A percentile compares a stretch with the other conserved stretches of the same genome.
These are phyloP conservation scores for Eptesicus fuscus DNA, from an alignment of 2,113 vertebrate genomes.

Conservation along the genomic window DNA sequence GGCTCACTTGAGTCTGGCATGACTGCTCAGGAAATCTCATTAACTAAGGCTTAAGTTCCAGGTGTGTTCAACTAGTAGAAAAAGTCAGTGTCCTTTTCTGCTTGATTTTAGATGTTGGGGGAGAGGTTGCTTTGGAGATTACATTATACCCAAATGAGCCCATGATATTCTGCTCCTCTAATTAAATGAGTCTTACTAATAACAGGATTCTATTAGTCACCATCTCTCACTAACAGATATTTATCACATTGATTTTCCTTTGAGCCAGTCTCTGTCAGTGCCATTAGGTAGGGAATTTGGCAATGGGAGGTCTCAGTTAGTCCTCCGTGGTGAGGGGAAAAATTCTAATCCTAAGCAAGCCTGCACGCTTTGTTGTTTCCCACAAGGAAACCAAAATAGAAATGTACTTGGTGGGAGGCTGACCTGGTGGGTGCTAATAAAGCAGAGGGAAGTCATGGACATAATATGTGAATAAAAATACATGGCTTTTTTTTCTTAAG, in stretches of 20 bases:
- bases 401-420: background rate
- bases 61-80: background rate
- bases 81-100: background rate
- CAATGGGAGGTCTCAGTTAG: background rate
- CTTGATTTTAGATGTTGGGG: slow-evolving; percentile 1
- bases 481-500: background rate
- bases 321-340: background rate
- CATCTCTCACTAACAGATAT: slow-evolving; percentile 8
- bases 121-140: background rate
- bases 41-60: background rate
- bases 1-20: background rate
- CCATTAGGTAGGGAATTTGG: background rate
- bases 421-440: background rate
- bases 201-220: background rate
- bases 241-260: slow-evolving; percentile 13
- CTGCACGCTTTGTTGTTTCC: background rate
- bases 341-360: background rate
- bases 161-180: background rate
- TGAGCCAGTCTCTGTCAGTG: background rate
- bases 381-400: slow-evolving; percentile 39
- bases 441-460: background rate
- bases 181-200: slow-evolving; percentile 34
- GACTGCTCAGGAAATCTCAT: background rate
- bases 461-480: background rate
- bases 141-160: background rate